These are phyloP conservation scores for Rhogogaster chlorosoma DNA, from an alignment of 2,888 invertebrate species.

Conservation along the genomic window DNA sequence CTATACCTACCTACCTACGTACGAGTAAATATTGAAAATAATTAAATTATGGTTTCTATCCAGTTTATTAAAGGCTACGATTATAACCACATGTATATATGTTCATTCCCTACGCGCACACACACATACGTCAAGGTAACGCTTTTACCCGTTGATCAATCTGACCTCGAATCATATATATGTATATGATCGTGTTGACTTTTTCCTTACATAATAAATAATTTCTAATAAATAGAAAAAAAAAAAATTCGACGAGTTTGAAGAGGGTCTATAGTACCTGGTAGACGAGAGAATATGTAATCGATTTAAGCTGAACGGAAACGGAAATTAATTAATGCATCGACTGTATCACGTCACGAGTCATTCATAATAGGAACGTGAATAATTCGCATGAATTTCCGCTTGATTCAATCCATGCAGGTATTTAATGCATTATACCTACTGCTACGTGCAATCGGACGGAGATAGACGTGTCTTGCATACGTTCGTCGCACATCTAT, in stretches of 20 bases:
- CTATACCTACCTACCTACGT: no score
- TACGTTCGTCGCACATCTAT: background rate
- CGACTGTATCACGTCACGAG: background rate
- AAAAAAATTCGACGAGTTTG: background rate
- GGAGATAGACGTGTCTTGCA: constrained; percentile 23
- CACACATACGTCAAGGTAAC: background rate
- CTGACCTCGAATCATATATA: background rate
- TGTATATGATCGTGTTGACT: background rate
- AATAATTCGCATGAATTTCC: constrained; percentile 32
- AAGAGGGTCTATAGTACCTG: background rate
- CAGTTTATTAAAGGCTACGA: background rate
- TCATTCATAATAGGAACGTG: constrained; percentile 27
- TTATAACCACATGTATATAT: background rate
- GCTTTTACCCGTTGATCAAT: background rate
- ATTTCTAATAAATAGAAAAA: background rate
- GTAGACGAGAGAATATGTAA: background rate
- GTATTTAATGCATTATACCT: background rate
- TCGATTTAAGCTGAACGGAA: background rate
- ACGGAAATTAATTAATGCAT: constrained; percentile 28
- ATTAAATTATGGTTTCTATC: background rate
- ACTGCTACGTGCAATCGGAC: background rate
- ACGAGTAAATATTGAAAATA: background rate
- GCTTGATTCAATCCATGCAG: background rate
- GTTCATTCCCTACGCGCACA: background rate
- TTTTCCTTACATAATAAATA: background rate